Conservation (phyloP, 2,888 invertebrate species). For the Boloria selene region DNA sequence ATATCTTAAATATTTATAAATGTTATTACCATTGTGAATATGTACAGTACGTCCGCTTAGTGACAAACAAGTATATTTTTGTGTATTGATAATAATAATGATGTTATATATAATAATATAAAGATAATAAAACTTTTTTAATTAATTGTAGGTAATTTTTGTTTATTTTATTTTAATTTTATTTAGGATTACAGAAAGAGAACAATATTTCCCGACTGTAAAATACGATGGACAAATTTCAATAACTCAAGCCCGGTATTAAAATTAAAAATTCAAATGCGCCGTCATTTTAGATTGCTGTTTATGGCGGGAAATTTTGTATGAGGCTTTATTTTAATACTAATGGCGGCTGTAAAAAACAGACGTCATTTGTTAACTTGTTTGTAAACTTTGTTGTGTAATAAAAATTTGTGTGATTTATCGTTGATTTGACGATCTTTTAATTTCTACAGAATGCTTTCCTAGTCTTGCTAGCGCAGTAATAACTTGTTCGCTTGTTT, state of each 20-base stretch:
- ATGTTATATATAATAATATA: too few relatives aligned
- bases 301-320: conserved; percentile 46
- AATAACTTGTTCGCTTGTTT: too few relatives aligned
- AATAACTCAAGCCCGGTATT: conserved; percentile 29
- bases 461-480: too few relatives aligned
- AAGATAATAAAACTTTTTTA: too few relatives aligned
- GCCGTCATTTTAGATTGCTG: conserved; percentile 43
- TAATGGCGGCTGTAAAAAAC: conserved; percentile 47
- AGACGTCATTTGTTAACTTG: conserved; percentile 30
- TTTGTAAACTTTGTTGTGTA: conserved; percentile 26
- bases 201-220: conserved; percentile 4
- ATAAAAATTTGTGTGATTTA: conserved; percentile 25
- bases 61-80: too few relatives aligned
- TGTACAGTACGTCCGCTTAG: too few relatives aligned
- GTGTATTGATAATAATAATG: too few relatives aligned
- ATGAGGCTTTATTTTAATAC: conserved; percentile 33
- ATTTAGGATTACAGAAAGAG: conserved; percentile 1
- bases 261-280: conserved; percentile 49
- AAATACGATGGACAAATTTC: conserved; percentile 12
- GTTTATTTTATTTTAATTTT: not conserved
- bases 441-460: not conserved
- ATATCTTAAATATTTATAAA: too few relatives aligned
- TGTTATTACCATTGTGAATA: too few relatives aligned
- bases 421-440: not conserved
- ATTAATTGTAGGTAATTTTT: too few relatives aligned